These are phyloP conservation scores for Dendrocincla tyrannina DNA, from an alignment of 2,797 vertebrate species.

Conservation along the genomic window DNA sequence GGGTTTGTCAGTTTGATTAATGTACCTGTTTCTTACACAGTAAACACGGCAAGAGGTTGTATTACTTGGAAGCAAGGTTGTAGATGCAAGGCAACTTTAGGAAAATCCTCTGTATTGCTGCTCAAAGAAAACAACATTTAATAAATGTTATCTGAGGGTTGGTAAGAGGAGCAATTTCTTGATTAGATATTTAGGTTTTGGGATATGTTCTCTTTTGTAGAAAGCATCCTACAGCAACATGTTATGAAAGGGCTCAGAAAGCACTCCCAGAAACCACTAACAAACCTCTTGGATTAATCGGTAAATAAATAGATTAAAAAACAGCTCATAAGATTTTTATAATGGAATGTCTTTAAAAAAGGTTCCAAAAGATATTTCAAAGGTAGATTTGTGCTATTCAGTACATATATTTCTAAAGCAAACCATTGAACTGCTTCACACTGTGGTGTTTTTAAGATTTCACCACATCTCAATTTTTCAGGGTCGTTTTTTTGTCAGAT, in stretches of 20 bases:
- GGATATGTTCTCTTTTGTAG: background rate
- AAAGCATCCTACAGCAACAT: background rate
- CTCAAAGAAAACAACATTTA: background rate
- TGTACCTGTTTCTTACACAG: background rate
- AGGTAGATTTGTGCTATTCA: background rate
- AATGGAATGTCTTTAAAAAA: background rate
- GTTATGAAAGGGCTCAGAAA: background rate
- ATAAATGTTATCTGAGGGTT: background rate
- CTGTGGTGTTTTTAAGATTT: background rate
- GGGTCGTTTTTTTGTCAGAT: background rate
- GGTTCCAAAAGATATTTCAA: background rate
- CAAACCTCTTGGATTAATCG: background rate
- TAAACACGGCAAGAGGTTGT: background rate
- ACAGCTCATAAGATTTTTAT: background rate
- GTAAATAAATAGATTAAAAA: background rate
- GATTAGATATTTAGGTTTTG: background rate
- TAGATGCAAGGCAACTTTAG: background rate
- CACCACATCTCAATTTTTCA: background rate
- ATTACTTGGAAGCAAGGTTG: background rate
- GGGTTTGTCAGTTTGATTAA: background rate
- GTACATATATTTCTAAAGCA: background rate
- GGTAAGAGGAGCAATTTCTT: background rate
- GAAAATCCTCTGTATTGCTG: background rate
- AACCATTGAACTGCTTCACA: background rate
- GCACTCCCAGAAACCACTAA: background rate